Percentiles rank a stretch among this genome's conserved stretches.
These are phyloP conservation scores for Proisotoma minuta DNA, from an alignment of 2,888 invertebrate species.

Conservation along the genomic window DNA sequence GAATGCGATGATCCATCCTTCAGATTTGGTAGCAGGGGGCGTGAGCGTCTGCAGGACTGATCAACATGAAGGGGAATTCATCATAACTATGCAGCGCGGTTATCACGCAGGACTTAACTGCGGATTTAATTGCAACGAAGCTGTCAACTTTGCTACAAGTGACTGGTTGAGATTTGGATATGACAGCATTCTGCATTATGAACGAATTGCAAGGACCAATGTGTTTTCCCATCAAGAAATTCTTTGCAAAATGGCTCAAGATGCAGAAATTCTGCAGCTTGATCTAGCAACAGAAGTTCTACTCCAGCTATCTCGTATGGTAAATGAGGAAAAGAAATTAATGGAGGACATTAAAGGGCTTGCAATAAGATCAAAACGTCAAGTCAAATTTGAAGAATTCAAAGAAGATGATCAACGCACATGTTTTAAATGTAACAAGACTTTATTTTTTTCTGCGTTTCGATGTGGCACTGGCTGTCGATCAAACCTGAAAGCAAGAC, in stretches of 20 bases:
- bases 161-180: constrained; percentile 70
- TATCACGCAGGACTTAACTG: constrained; percentile 99
- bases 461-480: neutral
- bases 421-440: neutral
- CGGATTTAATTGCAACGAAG: constrained; percentile 98
- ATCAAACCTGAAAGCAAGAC: neutral
- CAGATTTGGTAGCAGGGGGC: constrained; percentile 71
- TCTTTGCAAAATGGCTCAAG: neutral
- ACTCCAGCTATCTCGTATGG: neutral
- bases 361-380: neutral
- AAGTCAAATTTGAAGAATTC: neutral
- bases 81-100: constrained; percentile 95
- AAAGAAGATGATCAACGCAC: neutral
- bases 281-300: neutral
- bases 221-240: neutral
- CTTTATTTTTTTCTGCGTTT: neutral
- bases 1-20: constrained; percentile 97
- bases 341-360: neutral
- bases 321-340: neutral
- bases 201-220: neutral
- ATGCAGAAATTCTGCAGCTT: neutral
- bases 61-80: constrained; percentile 97
- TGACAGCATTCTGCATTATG: neutral
- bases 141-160: constrained; percentile 97
- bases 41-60: constrained; percentile 71